phyloP scores from a whole-genome alignment of 2,888 invertebrate species.

The Rhamphomyia laevipes region DNA sequence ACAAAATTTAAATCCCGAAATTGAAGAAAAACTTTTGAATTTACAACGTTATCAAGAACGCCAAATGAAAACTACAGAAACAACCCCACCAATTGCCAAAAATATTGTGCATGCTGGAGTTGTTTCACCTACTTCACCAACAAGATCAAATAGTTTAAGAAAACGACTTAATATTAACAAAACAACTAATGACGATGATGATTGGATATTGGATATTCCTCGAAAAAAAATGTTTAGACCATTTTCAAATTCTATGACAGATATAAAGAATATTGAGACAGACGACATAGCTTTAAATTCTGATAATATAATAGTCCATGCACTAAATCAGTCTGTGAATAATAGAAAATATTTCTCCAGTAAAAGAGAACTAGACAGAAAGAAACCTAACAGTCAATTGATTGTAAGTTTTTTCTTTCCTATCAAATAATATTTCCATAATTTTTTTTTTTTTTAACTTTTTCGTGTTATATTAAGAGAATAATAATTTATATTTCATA shows the following conservation, averaged over 20 bases:
- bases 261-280: constrained; percentile 3
- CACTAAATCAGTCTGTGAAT: too few relatives aligned
- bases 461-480: too few relatives aligned
- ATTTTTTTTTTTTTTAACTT: too few relatives aligned
- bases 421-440: too few relatives aligned
- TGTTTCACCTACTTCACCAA: background rate
- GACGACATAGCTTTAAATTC: background rate
- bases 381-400: constrained; percentile 7
- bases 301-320: too few relatives aligned
- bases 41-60: constrained; percentile 77
- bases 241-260: background rate
- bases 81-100: constrained; percentile 26
- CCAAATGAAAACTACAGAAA: constrained; percentile 44
- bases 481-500: too few relatives aligned
- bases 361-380: constrained; percentile 10
- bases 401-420: constrained; percentile 14
- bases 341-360: background rate
- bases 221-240: background rate
- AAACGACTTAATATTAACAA: constrained; percentile 9
- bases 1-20: constrained; percentile 83
- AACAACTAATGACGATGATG: constrained; percentile 14
- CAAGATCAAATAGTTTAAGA: background rate
- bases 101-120: constrained; percentile 20
- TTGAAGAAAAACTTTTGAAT: constrained; percentile 81
- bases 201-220: too few relatives aligned